Conservation (phyloP, 1,140 invertebrate genomes). For the Drosophila varians region DNA sequence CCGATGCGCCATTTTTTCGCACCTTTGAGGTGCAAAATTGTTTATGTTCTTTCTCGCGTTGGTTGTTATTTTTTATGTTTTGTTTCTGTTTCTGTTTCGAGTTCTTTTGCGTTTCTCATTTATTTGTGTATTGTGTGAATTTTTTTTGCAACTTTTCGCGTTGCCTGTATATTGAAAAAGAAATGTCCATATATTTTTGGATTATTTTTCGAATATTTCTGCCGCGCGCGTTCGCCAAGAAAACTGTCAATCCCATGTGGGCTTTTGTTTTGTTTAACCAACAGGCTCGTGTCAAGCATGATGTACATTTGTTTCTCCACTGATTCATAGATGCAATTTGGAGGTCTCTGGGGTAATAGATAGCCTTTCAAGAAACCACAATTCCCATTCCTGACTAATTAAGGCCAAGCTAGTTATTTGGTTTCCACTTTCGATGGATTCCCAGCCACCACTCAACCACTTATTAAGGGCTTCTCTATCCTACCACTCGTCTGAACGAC, state of each 20-base stretch:
- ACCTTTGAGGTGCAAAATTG: constrained; percentile 31
- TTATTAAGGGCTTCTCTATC: constrained; percentile 46
- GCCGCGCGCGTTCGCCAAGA: constrained; percentile 30
- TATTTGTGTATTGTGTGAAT: constrained; percentile 44
- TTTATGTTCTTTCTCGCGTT: constrained; percentile 34
- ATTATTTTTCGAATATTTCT: constrained; percentile 48
- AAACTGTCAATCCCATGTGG: constrained; percentile 56
- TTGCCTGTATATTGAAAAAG: constrained; percentile 17
- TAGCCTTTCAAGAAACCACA: background rate
- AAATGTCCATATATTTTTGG: constrained; percentile 7
- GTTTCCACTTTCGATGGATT: constrained; percentile 16
- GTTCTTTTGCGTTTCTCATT: constrained; percentile 37
- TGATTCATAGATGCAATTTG: constrained; percentile 51
- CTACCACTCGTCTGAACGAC: constrained; percentile 17
- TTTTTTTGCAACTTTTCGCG: constrained; percentile 38
- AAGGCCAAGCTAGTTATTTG: constrained; percentile 16
- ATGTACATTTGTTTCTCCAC: constrained; percentile 39
- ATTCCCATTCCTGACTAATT: constrained; percentile 15
- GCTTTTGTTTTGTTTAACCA: constrained; percentile 55
- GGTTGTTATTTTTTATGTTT: constrained; percentile 22
- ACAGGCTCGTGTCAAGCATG: constrained; percentile 46
- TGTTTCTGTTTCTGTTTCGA: constrained; percentile 8
- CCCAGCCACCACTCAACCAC: constrained; percentile 32
- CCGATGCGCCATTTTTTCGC: constrained; percentile 43
- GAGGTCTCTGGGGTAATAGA: constrained; percentile 24